Evolutionary conservation across 2,113 vertebrate species (phyloP), one percentile per base, ranked within the genome.

Genomic region (Poicephalus gulielmi): DNA sequence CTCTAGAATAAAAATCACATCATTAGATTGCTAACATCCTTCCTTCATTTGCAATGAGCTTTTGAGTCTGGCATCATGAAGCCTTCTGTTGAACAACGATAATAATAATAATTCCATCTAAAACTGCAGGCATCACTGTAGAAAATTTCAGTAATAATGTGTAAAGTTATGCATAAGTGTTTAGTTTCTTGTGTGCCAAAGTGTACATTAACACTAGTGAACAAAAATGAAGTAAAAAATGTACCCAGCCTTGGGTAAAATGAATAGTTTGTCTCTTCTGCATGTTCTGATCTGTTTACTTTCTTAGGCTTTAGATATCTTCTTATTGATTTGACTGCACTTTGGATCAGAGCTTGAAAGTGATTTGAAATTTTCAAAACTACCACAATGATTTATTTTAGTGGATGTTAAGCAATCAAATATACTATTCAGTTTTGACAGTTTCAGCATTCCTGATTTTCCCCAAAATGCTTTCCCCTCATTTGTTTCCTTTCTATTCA

Each of bases 1-100:
- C 50, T 71, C 39, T 28, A 64, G 79, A 78, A 84, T 93, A 84
- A 93, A 83, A 95, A 88, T 71, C 33, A 47, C 30, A 62, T 88
- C 9, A 60, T 88, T 93, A 88, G n/a, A 10, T 68, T 81, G 30
- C 50, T 83, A 52, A 74, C 47, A 66, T 43, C 39, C 33, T 90
- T 68, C 50, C 30, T 68, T 88, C 33, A 77, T 17, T 25, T 63
- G 63, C 1, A 11, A 47, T 0, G 0, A 83, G 33, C 27, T 67
- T 69, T 74, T 33, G 60, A 74, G 73, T 33, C 77, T 70, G 62
- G 27, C 27, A 33, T 30, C 1, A 1, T 57, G 60, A 95, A 17
- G 17, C 15, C 6, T 66, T 57, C 49, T 59, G 25, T 15, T 37
- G 37, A 82, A 62, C 28, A 47, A 37, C 39, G 44, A 28, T 14